Base-by-base conservation (phyloP, 1,140 invertebrate genomes). In the Aphidius ervi region DNA sequence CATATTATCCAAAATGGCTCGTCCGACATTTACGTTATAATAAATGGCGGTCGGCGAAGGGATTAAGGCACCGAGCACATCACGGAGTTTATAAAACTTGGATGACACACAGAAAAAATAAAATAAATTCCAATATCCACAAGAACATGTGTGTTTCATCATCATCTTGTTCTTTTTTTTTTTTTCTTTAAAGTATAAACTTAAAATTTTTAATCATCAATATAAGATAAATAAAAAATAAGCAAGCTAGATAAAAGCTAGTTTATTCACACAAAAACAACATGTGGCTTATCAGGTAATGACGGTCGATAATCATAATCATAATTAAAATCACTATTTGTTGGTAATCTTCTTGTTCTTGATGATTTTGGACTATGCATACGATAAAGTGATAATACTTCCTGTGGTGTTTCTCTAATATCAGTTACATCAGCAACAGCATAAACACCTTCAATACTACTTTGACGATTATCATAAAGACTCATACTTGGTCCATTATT, bases 361-460 rank as follows among this genome's bases (percentile, higher is more conserved):
- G 66, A 40, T 9, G 64, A 16, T 45, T 64, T 62, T 3, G 70
- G 63, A 23, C 56, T 67, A 9, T 70, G 71, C 66, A 72, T 73
- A 9, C 74, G 68, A 68, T 77, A 78, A 8, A 76, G 65, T 3
- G 75, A 74, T 8, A 74, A 56, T 41, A 75, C 69, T 60, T 79
- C 75, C 55, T 71, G 73, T 0, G 70, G 66, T 6, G 77, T 72
- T n/a, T 75, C 70, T 48, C 72, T 63, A 1, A 75, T 61, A 46
- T 69, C 68, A 5, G 74, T 71, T 2, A 78, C 75, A 57, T 78
- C 74, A 6, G 75, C 74, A 5, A 76, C 77, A 1, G 77, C 76
- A 65, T 77, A 78, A 5, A 78, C 68, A 20, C 73, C 74, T 39
- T 62, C 61, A 2, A 55, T 37, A 45, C 7, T 45, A 40, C 46